Evolutionary conservation across 2,113 vertebrate species (phyloP).

Genomic region (Cyphomyrus plagiostoma): DNA sequence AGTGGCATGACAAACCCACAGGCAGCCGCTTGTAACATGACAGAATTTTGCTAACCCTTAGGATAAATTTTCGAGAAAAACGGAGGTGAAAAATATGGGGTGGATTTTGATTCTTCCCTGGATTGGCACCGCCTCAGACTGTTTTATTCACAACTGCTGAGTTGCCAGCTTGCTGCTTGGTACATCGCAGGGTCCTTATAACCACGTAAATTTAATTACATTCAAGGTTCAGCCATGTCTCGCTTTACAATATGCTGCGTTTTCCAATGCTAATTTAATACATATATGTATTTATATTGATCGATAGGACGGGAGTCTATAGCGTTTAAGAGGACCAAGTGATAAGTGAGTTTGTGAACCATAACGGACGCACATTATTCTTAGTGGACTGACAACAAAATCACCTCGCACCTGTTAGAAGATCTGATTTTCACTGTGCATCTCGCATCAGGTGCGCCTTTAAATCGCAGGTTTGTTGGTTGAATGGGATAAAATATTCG

Average conservation of each 20-base stretch:
- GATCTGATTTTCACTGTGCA: background rate
- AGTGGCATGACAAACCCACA: constrained; percentile 72
- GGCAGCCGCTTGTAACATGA: constrained; percentile 73
- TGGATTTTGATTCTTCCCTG: constrained; percentile 73
- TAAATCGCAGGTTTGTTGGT: background rate
- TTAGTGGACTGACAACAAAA: background rate
- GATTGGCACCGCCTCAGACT: constrained; percentile 71
- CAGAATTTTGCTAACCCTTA: constrained; percentile 73
- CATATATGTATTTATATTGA: background rate
- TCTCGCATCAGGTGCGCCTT: background rate
- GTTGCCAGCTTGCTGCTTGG: background rate
- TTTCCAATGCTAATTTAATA: background rate
- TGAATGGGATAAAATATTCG: background rate
- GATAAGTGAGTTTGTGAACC: constrained; percentile 1
- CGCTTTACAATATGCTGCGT: background rate
- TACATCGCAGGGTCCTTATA: background rate
- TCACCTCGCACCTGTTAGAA: constrained; percentile 1
- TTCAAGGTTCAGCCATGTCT: background rate
- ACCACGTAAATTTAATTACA: background rate
- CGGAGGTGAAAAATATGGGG: constrained; percentile 79
- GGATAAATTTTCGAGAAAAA: constrained; percentile 70
- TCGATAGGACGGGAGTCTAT: background rate
- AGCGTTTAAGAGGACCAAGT: background rate
- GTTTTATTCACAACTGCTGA: constrained; percentile 23
- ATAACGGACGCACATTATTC: background rate